A percentile compares a stretch with the other conserved stretches of the same genome.
Evolutionary conservation across 2,888 invertebrate species (phyloP).

Genomic region (Epinotia ramella): DNA sequence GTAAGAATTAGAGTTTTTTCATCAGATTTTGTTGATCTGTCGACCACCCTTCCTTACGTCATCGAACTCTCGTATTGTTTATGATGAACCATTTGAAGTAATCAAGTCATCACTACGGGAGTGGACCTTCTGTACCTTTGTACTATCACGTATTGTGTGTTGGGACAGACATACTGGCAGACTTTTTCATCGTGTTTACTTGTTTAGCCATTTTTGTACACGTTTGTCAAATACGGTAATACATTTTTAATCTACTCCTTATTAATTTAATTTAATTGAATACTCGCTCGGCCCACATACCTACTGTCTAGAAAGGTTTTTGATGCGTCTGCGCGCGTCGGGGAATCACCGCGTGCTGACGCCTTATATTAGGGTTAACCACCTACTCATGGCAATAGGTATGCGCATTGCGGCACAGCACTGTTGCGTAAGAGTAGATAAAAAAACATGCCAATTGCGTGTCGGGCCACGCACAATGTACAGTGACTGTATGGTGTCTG

Average conservation of each 20-base stretch:
- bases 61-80: too few species aligned
- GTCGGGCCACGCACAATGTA: too few species aligned
- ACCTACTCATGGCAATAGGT: background rate
- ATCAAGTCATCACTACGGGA: too few species aligned
- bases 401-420: too few species aligned
- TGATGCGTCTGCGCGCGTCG: background rate
- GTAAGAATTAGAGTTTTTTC: too few species aligned
- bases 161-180: background rate
- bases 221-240: background rate
- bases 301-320: background rate
- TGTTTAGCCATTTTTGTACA: background rate
- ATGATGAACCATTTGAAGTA: too few species aligned
- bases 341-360: constrained; percentile 8
- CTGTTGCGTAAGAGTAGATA: background rate
- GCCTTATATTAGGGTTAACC: background rate
- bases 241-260: background rate
- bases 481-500: background rate
- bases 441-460: too few species aligned
- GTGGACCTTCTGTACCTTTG: background rate
- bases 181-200: background rate
- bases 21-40: too few species aligned
- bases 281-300: background rate
- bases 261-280: background rate
- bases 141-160: background rate
- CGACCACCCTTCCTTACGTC: too few species aligned